These are phyloP conservation scores for Odobenus rosmarus DNA, from an alignment of 2,113 vertebrate genomes.

Conservation along the genomic window DNA sequence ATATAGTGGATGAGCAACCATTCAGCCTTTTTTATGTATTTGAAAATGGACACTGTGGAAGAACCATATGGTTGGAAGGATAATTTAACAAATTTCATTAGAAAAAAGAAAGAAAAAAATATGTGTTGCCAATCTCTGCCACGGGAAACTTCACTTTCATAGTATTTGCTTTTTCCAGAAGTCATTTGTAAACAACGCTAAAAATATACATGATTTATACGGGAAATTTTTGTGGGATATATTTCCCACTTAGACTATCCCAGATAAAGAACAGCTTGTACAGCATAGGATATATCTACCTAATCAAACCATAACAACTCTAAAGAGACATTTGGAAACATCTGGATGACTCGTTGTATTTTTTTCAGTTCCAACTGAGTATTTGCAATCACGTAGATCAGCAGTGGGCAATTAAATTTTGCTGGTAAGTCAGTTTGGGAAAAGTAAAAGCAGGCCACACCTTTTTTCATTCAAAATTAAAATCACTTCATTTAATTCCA, in stretches of 20 bases:
- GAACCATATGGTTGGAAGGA: neutral
- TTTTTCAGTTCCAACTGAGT: neutral
- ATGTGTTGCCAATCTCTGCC: neutral
- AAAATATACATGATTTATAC: slow-evolving; percentile 51
- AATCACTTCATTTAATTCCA: neutral
- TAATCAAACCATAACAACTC: slow-evolving; percentile 7
- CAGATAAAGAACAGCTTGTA: slow-evolving; percentile 50
- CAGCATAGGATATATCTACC: neutral
- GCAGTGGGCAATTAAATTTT: slow-evolving; percentile 17
- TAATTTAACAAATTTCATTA: neutral
- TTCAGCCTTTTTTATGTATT: neutral
- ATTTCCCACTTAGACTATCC: slow-evolving; percentile 32
- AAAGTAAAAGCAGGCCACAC: slow-evolving; percentile 14
- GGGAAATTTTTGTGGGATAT: slow-evolving; percentile 58
- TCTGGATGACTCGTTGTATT: neutral
- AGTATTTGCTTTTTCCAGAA: slow-evolving; percentile 61
- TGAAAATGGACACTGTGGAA: neutral
- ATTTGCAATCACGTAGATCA: neutral
- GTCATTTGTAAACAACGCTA: slow-evolving; percentile 59
- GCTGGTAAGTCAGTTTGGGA: neutral
- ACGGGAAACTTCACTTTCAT: slow-evolving; percentile 46
- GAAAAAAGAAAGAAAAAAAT: neutral
- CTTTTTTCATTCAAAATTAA: slow-evolving; percentile 48
- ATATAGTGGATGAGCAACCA: neutral
- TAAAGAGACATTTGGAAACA: slow-evolving; percentile 42